Percentiles rank a stretch among this genome's conserved stretches.
Conservation (phyloP, 1,140 invertebrate genomes). For the Laodelphax striatellus region DNA sequence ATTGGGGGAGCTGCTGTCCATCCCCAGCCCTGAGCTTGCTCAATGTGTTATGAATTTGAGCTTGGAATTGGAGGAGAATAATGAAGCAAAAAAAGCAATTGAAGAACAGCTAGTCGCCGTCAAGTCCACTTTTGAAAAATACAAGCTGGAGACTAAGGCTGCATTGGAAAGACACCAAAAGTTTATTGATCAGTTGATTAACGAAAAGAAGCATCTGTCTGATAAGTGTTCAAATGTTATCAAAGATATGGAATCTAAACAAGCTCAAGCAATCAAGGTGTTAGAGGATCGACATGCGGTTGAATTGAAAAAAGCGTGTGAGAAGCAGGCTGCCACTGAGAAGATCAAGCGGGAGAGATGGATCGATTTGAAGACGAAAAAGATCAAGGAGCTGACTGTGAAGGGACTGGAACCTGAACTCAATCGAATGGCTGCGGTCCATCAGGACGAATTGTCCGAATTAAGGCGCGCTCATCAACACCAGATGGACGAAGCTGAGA, state of each 20-base stretch:
- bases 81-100: conserved; percentile 30
- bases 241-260: conserved; percentile 40
- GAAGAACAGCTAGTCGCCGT: conserved; percentile 29
- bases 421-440: conserved; percentile 46
- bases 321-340: conserved; percentile 49
- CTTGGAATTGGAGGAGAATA: conserved; percentile 34
- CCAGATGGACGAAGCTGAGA: conserved; percentile 43
- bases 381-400: conserved; percentile 62
- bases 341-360: conserved; percentile 52
- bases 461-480: conserved; percentile 44
- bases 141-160: conserved; percentile 49
- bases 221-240: conserved; percentile 49
- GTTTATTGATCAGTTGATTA: conserved; percentile 49
- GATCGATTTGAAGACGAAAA: conserved; percentile 55
- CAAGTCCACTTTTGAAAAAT: conserved; percentile 32
- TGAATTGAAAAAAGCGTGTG: conserved; percentile 48
- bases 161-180: conserved; percentile 49
- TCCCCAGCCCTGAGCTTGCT: conserved; percentile 18
- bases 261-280: conserved; percentile 40
- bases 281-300: conserved; percentile 48
- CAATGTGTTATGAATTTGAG: conserved; percentile 18
- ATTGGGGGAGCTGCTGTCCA: conserved; percentile 14
- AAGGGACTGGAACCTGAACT: conserved; percentile 61
- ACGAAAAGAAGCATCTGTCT: conserved; percentile 50
- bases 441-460: conserved; percentile 45